Evolutionary conservation across 2,113 vertebrate genomes (phyloP).

Genomic region (Hemiprocne comata): DNA sequence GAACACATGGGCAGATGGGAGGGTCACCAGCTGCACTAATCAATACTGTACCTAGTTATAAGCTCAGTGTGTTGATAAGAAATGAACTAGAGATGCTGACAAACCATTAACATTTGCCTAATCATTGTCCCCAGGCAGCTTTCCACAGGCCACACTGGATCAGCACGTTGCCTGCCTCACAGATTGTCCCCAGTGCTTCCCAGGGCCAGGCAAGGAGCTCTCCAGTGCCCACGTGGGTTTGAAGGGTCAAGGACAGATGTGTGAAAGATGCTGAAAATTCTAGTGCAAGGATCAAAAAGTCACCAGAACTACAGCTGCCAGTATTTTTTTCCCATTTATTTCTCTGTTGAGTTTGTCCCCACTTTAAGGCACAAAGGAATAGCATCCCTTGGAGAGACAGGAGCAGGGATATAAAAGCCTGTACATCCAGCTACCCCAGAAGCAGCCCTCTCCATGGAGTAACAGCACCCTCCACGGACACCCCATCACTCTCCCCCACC

Average conservation of each 20-base stretch:
- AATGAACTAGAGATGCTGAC: neutral
- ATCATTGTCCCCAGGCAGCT: neutral
- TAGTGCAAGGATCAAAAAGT: neutral
- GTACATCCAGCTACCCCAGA: too few species aligned
- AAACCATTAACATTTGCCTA: neutral
- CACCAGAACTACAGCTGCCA: neutral
- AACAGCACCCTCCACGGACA: neutral
- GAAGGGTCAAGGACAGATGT: neutral
- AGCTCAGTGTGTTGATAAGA: neutral
- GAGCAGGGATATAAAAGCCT: neutral
- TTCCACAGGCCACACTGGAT: neutral
- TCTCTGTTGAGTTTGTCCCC: neutral
- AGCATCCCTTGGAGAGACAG: rapidly evolving
- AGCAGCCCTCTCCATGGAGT: neutral
- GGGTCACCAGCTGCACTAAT: neutral
- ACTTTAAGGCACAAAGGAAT: neutral
- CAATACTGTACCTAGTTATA: neutral
- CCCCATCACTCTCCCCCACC: neutral
- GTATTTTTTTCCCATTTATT: neutral
- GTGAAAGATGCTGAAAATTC: neutral
- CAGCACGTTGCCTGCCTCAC: neutral
- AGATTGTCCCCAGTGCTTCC: neutral
- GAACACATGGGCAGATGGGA: neutral
- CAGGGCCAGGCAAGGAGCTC: rapidly evolving
- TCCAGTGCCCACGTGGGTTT: neutral